Evolutionary conservation across 1,140 invertebrate genomes (phyloP).

Genomic region (Calosoma granatense): DNA sequence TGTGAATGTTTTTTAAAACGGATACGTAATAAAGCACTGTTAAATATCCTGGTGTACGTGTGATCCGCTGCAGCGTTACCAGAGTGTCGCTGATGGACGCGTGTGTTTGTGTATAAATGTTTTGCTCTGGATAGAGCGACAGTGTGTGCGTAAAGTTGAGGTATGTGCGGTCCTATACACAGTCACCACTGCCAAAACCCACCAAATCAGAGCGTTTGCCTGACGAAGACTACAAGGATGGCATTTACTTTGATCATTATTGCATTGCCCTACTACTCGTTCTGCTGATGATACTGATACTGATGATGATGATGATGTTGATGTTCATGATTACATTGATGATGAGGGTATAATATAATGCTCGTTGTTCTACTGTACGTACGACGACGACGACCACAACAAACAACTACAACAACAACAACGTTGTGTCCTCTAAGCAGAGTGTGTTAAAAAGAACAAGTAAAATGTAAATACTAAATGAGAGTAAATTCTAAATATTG

Average conservation of each 20-base stretch:
- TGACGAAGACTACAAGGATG: conserved; percentile 6
- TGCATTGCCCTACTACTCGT: not conserved
- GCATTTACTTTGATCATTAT: not conserved
- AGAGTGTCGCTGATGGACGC: too few relatives aligned
- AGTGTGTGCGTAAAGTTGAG: not conserved
- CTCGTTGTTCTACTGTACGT: too few relatives aligned
- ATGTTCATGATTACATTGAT: too few relatives aligned
- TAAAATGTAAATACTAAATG: not conserved
- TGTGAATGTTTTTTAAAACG: conserved; percentile 3
- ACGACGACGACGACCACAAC: too few relatives aligned
- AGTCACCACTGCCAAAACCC: not conserved
- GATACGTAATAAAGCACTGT: not conserved
- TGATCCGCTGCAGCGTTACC: not conserved
- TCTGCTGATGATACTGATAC: too few relatives aligned
- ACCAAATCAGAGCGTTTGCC: conserved; percentile 1
- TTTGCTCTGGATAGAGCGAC: not conserved
- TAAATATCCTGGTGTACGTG: not conserved
- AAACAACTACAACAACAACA: too few relatives aligned
- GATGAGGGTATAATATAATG: too few relatives aligned
- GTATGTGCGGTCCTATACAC: not conserved
- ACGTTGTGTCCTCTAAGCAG: too few relatives aligned
- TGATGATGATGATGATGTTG: too few relatives aligned
- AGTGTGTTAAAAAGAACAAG: too few relatives aligned
- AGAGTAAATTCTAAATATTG: not conserved
- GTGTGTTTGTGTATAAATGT: not conserved